Evolutionary conservation across 1,140 invertebrate genomes (phyloP), one percentile per base, ranked within the genome.

Genomic region (Brachionus calyciflorus): DNA sequence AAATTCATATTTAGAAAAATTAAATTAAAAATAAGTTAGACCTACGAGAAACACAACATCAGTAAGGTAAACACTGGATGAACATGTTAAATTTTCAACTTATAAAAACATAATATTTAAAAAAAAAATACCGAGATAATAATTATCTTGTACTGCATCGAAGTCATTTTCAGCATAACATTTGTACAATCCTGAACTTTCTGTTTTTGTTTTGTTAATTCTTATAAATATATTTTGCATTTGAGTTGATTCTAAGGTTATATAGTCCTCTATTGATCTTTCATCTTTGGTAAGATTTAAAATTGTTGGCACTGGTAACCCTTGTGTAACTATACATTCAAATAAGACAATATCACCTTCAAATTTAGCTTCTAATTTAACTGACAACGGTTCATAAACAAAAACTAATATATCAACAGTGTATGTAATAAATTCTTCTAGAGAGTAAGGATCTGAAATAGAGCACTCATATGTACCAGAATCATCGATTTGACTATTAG

Each of bases 91-190:
- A n/a, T n/a, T n/a, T n/a, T n/a, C n/a, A n/a, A n/a, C n/a, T n/a
- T 37, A 37, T 5, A 5, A 37, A 37, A 37, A 5, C 9, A 37
- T 37, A 5, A 37, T 37, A 37, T 37, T 37, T 37, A 37, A 37
- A 37, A 5, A 37, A 37, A 37, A 3, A 3, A 37, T 5, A 5
- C 9, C 9, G 33, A 37, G 9, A 24, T 53, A 24, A 24, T 12
- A 53, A 26, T 2, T 24, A 53, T 24, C 21, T 3, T 37, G n/a
- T 19, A 60, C 55, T 17, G 14, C 4, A 17, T 60, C 55, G 1
- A 60, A 37, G 19, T 60, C 55, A 60, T 60, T 60, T 17, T 60
- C n/a, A 40, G 55, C 55, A 2, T 4, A 37, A 37, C 55, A 60
- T 60, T 60, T 60, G 19, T 9, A 60, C 30, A 28, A 17, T 7